These are phyloP conservation scores for Orthonevra nobilis DNA, from an alignment of 2,888 invertebrate genomes.

Conservation along the genomic window DNA sequence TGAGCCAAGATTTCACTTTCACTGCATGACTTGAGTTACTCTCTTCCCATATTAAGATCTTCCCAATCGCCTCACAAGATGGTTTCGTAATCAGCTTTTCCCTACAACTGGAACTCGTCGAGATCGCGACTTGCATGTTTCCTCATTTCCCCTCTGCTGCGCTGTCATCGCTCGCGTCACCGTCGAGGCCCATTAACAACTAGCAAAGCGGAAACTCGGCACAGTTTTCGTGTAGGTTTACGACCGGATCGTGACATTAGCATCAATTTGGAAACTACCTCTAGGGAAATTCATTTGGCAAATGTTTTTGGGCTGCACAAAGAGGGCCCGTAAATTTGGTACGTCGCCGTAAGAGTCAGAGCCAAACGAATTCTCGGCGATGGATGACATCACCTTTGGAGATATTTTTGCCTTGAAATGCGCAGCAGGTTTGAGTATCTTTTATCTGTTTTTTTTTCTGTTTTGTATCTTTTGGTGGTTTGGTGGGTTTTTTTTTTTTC, in stretches of 20 bases:
- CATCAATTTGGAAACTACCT: conserved; percentile 37
- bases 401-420: conserved; percentile 44
- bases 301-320: conserved; percentile 8
- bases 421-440: conserved; percentile 44
- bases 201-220: conserved; percentile 29
- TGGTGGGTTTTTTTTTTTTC: conserved; percentile 31
- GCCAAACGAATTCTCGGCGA: conserved; percentile 22
- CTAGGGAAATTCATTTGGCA: conserved; percentile 23
- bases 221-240: conserved; percentile 35
- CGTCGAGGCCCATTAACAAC: neutral
- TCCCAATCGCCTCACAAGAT: neutral
- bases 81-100: conserved; percentile 30
- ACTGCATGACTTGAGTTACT: conserved; percentile 27
- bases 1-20: conserved; percentile 65
- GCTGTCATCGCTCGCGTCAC: too few relatives aligned
- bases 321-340: neutral
- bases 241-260: conserved; percentile 53
- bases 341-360: conserved; percentile 2
- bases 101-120: conserved; percentile 3
- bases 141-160: neutral
- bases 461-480: conserved; percentile 30
- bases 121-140: conserved; percentile 10
- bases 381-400: conserved; percentile 52
- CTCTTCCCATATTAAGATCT: conserved; percentile 6
- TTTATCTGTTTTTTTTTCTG: neutral